Evolutionary conservation across 2,797 vertebrate species (phyloP), one percentile per base, ranked within the genome.

Genomic region (Gastrophryne carolinensis): DNA sequence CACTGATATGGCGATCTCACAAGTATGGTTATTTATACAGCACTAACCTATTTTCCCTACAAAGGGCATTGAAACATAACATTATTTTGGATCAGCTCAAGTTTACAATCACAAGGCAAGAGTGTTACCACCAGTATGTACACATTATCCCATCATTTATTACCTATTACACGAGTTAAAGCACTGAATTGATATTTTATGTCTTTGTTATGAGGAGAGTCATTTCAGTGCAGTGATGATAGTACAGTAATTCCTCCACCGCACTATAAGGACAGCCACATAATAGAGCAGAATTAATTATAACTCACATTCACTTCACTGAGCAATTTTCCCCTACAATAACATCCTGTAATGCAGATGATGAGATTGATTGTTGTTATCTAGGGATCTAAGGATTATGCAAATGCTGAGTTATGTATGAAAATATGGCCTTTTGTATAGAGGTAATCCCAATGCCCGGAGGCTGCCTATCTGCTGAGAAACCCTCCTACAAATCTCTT

Each of bases 331-430:
- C 32, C 54, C 56, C 41, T 60, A 61, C 56, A 68, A 67, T 67
- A 75, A 60, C 72, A 65, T 29, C 41, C 44, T 61, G 64, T 61
- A 68, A 61, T 50, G 39, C 73, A 68, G 64, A 75, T 61, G 41
- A 68, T 30, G 30, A 56, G 32, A 61, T 75, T 61, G n/a, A n/a
- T n/a, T 75, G 24, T 27, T 61, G 35, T 23, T 54, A 27, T 34
- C 34, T 39, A 44, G 44, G 44, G 30, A 23, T 39, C 35, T 32
- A 21, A 44, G 50, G 64, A 65, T 68, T 68, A 61, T 75, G 73
- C 47, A 67, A 75, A 68, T 75, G n/a, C n/a, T n/a, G 5, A 32
- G 27, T 50, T 66, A 5, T 15, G 17, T 24, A 17, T 54, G 53
- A 17, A 58, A 68, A 53, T 60, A 52, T 41, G 52, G 23, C 23